Percentiles rank a stretch among this genome's conserved stretches.
These are phyloP conservation scores for Cosmopolites sordidus DNA, from an alignment of 2,888 invertebrate species.

Conservation along the genomic window DNA sequence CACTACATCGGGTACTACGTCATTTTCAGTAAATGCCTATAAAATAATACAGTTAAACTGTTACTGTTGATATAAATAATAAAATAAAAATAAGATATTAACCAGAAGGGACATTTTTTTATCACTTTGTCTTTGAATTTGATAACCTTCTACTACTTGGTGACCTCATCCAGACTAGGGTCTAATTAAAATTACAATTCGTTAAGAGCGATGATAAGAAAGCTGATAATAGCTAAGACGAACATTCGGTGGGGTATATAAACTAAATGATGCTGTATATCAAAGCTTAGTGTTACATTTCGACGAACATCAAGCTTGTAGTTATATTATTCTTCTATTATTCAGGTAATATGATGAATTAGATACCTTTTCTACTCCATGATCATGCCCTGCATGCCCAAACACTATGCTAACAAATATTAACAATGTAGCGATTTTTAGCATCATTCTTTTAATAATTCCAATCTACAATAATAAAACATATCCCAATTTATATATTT, in stretches of 20 bases:
- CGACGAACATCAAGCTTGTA: not conserved
- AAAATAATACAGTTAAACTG: slow-evolving; percentile 6
- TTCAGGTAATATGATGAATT: no score
- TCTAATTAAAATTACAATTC: not conserved
- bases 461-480: no score
- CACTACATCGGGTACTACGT: slow-evolving; percentile 55
- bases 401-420: not conserved
- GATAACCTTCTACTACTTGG: not conserved
- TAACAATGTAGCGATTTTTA: not conserved
- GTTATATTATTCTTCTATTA: no score
- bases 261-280: not conserved
- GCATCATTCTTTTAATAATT: not conserved
- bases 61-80: not conserved
- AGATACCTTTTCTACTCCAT: not conserved
- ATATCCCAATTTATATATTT: no score
- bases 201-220: not conserved
- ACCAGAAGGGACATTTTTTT: not conserved
- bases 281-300: not conserved
- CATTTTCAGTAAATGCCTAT: slow-evolving; percentile 29
- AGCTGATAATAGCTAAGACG: not conserved
- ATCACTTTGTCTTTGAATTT: not conserved
- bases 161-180: not conserved
- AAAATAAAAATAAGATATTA: not conserved
- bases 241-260: not conserved
- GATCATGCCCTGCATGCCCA: not conserved